Percentiles rank a stretch among this genome's conserved stretches.
These are phyloP conservation scores for Chromis chromis DNA, from an alignment of 2,797 vertebrate species.

Conservation along the genomic window DNA sequence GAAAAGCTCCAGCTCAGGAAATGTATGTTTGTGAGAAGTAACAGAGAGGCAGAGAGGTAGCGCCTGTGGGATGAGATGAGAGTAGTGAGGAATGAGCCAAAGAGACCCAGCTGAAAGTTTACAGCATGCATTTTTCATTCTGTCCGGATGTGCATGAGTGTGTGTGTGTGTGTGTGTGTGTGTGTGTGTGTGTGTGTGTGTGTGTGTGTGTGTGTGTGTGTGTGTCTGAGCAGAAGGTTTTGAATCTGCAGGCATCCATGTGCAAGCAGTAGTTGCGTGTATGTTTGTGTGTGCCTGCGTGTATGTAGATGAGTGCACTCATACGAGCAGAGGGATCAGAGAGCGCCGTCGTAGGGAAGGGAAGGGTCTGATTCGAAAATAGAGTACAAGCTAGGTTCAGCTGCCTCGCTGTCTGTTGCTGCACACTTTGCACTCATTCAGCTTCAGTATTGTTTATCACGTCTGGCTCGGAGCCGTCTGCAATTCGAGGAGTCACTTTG, in stretches of 20 bases:
- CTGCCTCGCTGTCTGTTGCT: slow-evolving; percentile 52
- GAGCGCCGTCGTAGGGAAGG: slow-evolving; percentile 38
- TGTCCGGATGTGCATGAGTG: slow-evolving; percentile 39
- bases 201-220: slow-evolving; percentile 14
- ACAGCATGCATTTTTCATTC: slow-evolving; percentile 77
- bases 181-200: slow-evolving; percentile 18
- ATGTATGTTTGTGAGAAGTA: slow-evolving; percentile 47
- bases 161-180: slow-evolving; percentile 15
- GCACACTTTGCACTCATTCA: slow-evolving; percentile 63
- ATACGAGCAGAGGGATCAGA: slow-evolving; percentile 47
- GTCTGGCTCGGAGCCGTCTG: slow-evolving; percentile 51
- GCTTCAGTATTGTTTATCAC: slow-evolving; percentile 60
- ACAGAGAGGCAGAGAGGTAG: slow-evolving; percentile 23
- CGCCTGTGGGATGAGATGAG: slow-evolving; percentile 29
- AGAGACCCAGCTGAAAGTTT: slow-evolving; percentile 68
- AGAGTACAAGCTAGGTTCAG: slow-evolving; percentile 51
- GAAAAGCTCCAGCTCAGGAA: slow-evolving; percentile 35
- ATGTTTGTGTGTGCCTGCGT: slow-evolving; percentile 42
- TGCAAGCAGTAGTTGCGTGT: slow-evolving; percentile 3
- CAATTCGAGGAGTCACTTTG: slow-evolving; percentile 55
- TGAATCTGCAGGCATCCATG: slow-evolving; percentile 18
- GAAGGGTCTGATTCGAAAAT: slow-evolving; percentile 64
- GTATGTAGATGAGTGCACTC: slow-evolving; percentile 62
- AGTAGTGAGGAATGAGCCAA: slow-evolving; percentile 52
- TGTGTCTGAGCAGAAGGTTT: slow-evolving; percentile 3